Percentiles rank a stretch among this genome's conserved stretches.
phyloP scores from a whole-genome alignment of 2,797 vertebrate genomes.

The Ptychadena robeensis region DNA sequence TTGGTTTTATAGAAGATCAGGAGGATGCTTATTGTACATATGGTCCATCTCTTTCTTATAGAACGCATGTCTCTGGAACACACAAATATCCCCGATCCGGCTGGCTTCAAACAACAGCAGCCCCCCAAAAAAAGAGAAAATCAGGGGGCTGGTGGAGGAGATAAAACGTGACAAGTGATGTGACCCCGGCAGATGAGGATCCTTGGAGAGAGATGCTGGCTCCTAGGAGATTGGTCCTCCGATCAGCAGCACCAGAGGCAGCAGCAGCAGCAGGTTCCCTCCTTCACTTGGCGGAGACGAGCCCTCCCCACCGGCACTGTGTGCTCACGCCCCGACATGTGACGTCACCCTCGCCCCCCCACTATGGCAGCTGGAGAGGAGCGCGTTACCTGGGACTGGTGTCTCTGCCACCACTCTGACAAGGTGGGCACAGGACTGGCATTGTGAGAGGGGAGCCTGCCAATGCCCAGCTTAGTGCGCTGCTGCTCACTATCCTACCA shows the following conservation, averaged over 20 bases:
- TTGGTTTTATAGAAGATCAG: conserved; percentile 89
- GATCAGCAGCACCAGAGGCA: conserved; percentile 4
- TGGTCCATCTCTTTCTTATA: conserved; percentile 83
- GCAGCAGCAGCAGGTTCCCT: conserved; percentile 33
- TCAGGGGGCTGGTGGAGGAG: not conserved
- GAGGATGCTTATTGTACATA: conserved; percentile 86
- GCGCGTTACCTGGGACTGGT: no score
- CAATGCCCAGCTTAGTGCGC: no score
- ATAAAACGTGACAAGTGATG: not conserved
- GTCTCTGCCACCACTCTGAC: no score
- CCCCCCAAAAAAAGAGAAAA: not conserved
- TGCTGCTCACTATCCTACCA: no score
- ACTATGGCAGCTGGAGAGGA: not conserved
- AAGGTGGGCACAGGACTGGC: no score
- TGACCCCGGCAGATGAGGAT: not conserved
- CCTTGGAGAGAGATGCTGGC: not conserved
- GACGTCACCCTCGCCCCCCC: conserved; percentile 2
- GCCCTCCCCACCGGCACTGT: conserved; percentile 1
- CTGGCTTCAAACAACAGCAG: conserved; percentile 39
- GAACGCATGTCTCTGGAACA: conserved; percentile 77
- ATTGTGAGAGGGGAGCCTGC: no score
- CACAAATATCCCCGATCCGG: conserved; percentile 49
- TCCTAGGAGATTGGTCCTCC: conserved; percentile 16
- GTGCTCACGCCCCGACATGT: not conserved
- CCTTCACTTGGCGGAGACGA: conserved; percentile 13